A percentile compares a stretch with the other conserved stretches of the same genome.
phyloP scores from a whole-genome alignment of 2,888 invertebrate species.

The Temnothorax unifasciatus region DNA sequence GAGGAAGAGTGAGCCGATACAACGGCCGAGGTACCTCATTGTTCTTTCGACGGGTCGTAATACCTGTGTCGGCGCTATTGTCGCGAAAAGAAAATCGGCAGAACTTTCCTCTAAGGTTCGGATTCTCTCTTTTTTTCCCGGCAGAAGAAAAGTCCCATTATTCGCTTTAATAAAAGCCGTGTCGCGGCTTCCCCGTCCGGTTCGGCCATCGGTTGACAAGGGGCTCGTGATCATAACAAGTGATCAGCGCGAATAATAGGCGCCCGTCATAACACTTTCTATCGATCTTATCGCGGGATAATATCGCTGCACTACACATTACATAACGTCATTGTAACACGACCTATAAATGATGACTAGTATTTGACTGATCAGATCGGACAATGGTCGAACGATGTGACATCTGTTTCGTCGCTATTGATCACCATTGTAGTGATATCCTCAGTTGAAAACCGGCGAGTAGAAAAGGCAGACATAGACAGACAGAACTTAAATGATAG shows the following conservation, averaged over 20 bases:
- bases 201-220: conserved; percentile 53
- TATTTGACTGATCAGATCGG: conserved; percentile 42
- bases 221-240: conserved; percentile 59
- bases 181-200: not conserved
- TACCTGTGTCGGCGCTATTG: conserved; percentile 12
- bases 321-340: conserved; percentile 63
- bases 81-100: not conserved
- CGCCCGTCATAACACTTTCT: conserved; percentile 63
- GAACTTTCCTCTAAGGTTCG: conserved; percentile 4
- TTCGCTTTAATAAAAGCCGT: not conserved
- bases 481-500: not conserved
- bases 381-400: conserved; percentile 54
- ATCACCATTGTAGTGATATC: not conserved
- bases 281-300: conserved; percentile 67
- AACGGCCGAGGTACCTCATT: conserved; percentile 12
- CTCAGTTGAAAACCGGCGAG: not conserved
- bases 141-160: not conserved
- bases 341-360: conserved; percentile 66
- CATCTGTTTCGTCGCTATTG: conserved; percentile 1
- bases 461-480: not conserved
- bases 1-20: conserved; percentile 6
- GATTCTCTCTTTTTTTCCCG: conserved; percentile 3
- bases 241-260: conserved; percentile 56
- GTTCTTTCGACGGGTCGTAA: conserved; percentile 2
- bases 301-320: conserved; percentile 58